Conservation (phyloP, 2,113 vertebrate genomes). For the Peromyscus californicus region DNA sequence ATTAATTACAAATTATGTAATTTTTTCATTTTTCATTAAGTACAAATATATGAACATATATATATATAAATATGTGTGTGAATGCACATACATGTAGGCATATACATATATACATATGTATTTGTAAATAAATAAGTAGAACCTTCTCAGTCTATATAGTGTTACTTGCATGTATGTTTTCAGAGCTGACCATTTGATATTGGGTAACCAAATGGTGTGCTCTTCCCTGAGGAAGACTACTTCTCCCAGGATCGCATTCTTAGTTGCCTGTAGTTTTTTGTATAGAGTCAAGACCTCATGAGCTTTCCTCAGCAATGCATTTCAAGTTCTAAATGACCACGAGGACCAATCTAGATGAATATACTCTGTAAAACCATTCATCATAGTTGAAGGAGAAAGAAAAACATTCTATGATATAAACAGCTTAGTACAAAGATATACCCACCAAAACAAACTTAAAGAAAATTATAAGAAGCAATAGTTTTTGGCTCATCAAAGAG, state of each 20-base stretch:
- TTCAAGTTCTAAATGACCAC: background rate
- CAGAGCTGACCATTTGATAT: background rate
- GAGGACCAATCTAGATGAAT: background rate
- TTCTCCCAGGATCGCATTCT: background rate
- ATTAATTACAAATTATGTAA: background rate
- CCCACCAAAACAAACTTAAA: background rate
- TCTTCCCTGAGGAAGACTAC: background rate
- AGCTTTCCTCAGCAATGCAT: background rate
- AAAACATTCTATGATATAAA: background rate
- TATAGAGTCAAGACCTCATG: background rate
- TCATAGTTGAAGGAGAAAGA: background rate
- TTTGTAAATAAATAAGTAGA: background rate
- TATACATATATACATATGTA: background rate
- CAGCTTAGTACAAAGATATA: background rate
- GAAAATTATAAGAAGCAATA: background rate
- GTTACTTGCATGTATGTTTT: background rate
- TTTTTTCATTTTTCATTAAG: no score
- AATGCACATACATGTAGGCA: background rate
- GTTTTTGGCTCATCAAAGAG: background rate
- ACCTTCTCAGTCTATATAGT: background rate
- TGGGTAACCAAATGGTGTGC: background rate
- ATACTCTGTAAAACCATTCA: background rate
- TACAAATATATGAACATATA: background rate
- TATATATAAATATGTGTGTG: no score
- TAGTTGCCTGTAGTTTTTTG: background rate